Base-by-base conservation (phyloP, 2,113 vertebrate genomes). In the Lasiurus borealis region DNA sequence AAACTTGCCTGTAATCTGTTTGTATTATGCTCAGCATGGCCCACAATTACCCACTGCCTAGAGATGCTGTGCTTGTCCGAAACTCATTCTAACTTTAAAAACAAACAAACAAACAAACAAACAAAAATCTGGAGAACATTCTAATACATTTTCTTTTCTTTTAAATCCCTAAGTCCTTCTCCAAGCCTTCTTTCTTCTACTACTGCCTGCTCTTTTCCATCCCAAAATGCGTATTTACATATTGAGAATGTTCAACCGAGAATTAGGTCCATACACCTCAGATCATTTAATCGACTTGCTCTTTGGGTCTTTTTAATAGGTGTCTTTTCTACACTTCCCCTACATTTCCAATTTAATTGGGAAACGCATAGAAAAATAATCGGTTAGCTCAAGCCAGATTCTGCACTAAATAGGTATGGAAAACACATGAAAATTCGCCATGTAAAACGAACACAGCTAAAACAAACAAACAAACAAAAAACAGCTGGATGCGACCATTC, bases 61-160 rank as follows among this genome's bases (percentile, higher is more conserved):
- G 25, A 78, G 12, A 69, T 36, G 29, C 4, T 31, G 2, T 25
- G 9, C 6, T 88, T 59, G 36, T 64, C 40, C 48, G 48, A 91
- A 75, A 91, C 15, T 15, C 84, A 36, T 36, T 69, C 34, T 12
- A 89, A 66, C 19, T 93, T 66, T 50, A 86, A 96, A 77, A 96
- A 81, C n/a, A 40, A 40, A 40, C 3, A 40, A 40, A 40, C 3
- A 40, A 40, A 40, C n/a, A 40, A 40, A 40, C 3, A 40, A 40
- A 40, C 3, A 40, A 40, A 40, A 40, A 40, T 69, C 68, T 73
- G 54, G 31, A 81, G 15, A 77, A 84, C n/a, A 85, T 66, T 93
- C 40, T 78, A 11, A 85, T 12, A 18, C 2, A 72, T 68, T 68
- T 76, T 34, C 29, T 48, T 88, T 88, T 72, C 85, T 72, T 59